Evolutionary conservation across 2,888 invertebrate species (phyloP).

Genomic region (Perdita meconis): DNA sequence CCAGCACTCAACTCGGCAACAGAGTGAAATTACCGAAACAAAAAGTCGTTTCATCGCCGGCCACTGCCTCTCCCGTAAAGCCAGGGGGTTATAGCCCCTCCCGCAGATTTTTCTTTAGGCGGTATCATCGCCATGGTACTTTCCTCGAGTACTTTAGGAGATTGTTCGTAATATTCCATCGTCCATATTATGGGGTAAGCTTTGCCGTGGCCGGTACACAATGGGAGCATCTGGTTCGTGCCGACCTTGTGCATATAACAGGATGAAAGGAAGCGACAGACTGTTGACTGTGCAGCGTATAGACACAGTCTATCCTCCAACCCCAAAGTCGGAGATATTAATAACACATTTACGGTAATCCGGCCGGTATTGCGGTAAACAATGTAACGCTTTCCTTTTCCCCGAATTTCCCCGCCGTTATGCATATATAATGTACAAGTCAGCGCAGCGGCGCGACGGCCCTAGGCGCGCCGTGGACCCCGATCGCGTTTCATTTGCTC

Average conservation of each 20-base stretch:
- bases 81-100: slow-evolving; percentile 53
- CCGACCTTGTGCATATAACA: slow-evolving; percentile 72
- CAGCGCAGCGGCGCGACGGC: slow-evolving; percentile 1
- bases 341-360: slow-evolving; percentile 75
- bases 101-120: slow-evolving; percentile 64
- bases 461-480: slow-evolving; percentile 23
- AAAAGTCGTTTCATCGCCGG: slow-evolving; percentile 40
- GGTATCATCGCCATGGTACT: slow-evolving; percentile 57
- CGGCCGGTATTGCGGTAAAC: slow-evolving; percentile 66
- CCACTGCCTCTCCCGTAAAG: slow-evolving; percentile 45
- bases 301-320: no score
- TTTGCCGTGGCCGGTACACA: slow-evolving; percentile 63
- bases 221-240: slow-evolving; percentile 64
- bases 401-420: slow-evolving; percentile 15
- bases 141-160: slow-evolving; percentile 61
- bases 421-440: slow-evolving; percentile 27
- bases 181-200: slow-evolving; percentile 70
- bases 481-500: slow-evolving; percentile 71
- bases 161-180: slow-evolving; percentile 70
- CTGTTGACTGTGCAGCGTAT: slow-evolving; percentile 66
- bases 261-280: slow-evolving; percentile 65
- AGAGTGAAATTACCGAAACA: slow-evolving; percentile 38
- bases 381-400: slow-evolving; percentile 59
- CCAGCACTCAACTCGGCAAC: neutral
- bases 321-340: slow-evolving; percentile 68